Base-by-base conservation (phyloP, 2,113 vertebrate species). In the Dromiciops gliroides region DNA sequence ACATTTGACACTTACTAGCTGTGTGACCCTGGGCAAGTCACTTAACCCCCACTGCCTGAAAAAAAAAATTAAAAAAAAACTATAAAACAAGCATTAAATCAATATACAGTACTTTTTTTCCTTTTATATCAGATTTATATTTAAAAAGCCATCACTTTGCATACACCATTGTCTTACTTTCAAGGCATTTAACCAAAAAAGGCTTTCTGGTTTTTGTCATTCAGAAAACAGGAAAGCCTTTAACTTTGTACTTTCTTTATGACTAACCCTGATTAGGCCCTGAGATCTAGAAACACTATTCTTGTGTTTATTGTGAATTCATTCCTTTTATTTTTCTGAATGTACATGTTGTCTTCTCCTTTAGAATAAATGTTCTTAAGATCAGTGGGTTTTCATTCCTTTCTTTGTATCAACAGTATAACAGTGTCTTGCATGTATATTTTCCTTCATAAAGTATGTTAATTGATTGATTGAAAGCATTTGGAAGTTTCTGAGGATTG, bases 171-270 rank as follows among this genome's bases (percentile, higher is more conserved):
- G 25, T 50, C 50, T 44, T 56, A 91, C 14, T 92, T 93, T 94
- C 47, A 93, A 94, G 48, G 47, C 2, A 95, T 51, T 52, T 94
- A 90, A 52, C 16, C 90, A 50, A 88, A 95, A 96, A 94, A 22
- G 1, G 94, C 28, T 92, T 60, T 94, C 9, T 50, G 95, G 75
- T 93, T 48, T 89, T 95, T 96, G 49, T 90, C 91, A 49, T 3
- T 56, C 37, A 83, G 67, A 95, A 92, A 89, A 53, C 1, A 90
- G 2, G 51, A 75, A 89, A 90, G 7, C 3, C 31, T 90, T 50
- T 7, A 56, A 23, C 25, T 8, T 31, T 8, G 11, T 48, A 94
- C 91, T 93, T 94, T 44, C 47, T 31, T 93, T 95, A 90, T 95
- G 48, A 96, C 26, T 75, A 75, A n/a, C 1, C 16, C 51, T 95